Evolutionary conservation across 1,140 invertebrate genomes (phyloP).

Genomic region (Zaprionus ghesquierei): DNA sequence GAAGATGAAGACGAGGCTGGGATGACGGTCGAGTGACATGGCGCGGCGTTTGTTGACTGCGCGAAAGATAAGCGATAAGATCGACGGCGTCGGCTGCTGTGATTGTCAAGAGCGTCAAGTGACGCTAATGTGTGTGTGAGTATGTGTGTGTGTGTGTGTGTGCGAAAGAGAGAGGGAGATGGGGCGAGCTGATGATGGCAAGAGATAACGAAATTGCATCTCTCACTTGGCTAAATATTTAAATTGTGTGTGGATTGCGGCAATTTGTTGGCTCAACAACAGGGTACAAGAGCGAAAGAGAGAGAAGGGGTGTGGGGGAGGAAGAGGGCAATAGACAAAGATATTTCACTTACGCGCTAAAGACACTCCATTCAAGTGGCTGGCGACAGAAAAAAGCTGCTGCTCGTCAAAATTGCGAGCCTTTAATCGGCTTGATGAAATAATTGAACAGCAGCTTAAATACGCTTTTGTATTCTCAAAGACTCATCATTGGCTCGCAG

Average conservation of each 20-base stretch:
- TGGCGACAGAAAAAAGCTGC: neutral
- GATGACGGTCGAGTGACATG: slow-evolving; percentile 26
- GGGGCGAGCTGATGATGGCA: slow-evolving; percentile 9
- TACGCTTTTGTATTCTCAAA: neutral
- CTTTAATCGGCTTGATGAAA: neutral
- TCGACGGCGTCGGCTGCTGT: slow-evolving; percentile 33
- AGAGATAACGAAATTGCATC: slow-evolving; percentile 59
- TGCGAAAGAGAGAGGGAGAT: neutral
- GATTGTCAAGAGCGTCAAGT: slow-evolving; percentile 10
- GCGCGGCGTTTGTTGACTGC: slow-evolving; percentile 34
- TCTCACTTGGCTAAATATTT: slow-evolving; percentile 60
- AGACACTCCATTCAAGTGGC: slow-evolving; percentile 4
- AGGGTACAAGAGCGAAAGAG: neutral
- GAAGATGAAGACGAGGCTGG: neutral
- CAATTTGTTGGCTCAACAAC: slow-evolving; percentile 33
- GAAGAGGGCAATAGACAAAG: neutral
- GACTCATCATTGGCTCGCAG: neutral
- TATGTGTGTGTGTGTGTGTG: neutral
- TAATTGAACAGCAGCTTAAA: neutral
- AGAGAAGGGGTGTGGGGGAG: neutral
- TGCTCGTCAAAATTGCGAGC: neutral
- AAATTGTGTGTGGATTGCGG: slow-evolving; percentile 40
- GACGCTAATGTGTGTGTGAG: slow-evolving; percentile 9
- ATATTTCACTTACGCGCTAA: neutral
- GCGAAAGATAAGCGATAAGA: slow-evolving; percentile 46